Percentiles rank a stretch among this genome's conserved stretches.
Evolutionary conservation across 2,888 invertebrate species (phyloP).

Genomic region (Meta bourneti): DNA sequence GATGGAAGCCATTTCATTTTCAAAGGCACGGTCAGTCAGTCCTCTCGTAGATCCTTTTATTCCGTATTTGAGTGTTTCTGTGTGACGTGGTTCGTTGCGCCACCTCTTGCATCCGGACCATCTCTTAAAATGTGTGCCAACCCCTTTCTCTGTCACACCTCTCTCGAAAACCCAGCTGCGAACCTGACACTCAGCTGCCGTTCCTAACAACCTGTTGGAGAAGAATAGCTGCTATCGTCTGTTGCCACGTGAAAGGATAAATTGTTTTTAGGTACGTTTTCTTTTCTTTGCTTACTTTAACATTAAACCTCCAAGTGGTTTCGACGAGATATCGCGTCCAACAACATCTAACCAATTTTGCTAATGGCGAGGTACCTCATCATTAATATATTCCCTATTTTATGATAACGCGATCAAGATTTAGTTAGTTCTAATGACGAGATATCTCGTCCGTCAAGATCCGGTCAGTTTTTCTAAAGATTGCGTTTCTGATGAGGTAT

Average conservation of each 20-base stretch:
- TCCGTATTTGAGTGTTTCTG: slow-evolving; percentile 51
- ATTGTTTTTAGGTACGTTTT: slow-evolving; percentile 41
- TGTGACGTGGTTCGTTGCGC: slow-evolving; percentile 38
- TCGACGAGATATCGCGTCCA: too few relatives aligned
- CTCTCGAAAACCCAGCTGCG: slow-evolving; percentile 49
- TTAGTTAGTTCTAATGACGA: too few relatives aligned
- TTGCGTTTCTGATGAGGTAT: too few relatives aligned
- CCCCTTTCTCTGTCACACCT: slow-evolving; percentile 55
- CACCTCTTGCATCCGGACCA: slow-evolving; percentile 55
- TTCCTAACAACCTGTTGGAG: slow-evolving; percentile 61
- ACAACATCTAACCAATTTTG: too few relatives aligned
- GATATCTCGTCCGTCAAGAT: too few relatives aligned
- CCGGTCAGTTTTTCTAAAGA: too few relatives aligned
- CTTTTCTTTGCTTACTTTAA: neutral
- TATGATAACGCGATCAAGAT: too few relatives aligned
- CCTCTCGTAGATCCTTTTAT: slow-evolving; percentile 27
- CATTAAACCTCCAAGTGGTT: too few relatives aligned
- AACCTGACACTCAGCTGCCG: slow-evolving; percentile 65
- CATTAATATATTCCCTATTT: neutral
- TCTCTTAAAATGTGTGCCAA: slow-evolving; percentile 71
- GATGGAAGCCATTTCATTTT: slow-evolving; percentile 44
- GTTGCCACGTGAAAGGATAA: slow-evolving; percentile 31
- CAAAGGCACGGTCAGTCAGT: slow-evolving; percentile 53
- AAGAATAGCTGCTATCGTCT: slow-evolving; percentile 34
- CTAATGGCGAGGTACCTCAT: too few relatives aligned